Evolutionary conservation across 2,888 invertebrate genomes (phyloP).

Genomic region (Machimus rusticus): DNA sequence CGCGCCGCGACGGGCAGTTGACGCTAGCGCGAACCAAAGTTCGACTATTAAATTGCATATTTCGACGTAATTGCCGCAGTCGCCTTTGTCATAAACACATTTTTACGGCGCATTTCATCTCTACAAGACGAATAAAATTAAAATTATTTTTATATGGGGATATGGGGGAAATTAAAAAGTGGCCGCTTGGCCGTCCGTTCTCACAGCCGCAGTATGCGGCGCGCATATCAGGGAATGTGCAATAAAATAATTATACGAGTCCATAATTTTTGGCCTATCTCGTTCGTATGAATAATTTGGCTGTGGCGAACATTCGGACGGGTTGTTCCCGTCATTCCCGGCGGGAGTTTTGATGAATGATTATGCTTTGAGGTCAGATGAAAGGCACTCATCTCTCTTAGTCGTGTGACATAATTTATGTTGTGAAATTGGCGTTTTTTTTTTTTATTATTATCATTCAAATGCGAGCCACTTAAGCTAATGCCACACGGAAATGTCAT

Average conservation of each 20-base stretch:
- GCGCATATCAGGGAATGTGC: not conserved
- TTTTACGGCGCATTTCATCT: constrained; percentile 38
- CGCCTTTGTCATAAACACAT: constrained; percentile 41
- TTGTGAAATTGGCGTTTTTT: not conserved
- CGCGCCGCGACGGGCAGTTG: not conserved
- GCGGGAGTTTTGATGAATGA: constrained; percentile 1
- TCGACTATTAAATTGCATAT: constrained; percentile 33
- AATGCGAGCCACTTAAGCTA: not conserved
- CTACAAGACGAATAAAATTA: constrained; percentile 35
- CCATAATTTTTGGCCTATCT: constrained; percentile 39
- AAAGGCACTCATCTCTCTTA: not conserved
- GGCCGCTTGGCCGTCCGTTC: not conserved
- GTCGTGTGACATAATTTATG: not conserved
- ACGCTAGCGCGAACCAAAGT: not conserved
- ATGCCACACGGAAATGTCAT: not conserved
- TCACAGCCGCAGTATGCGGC: not conserved
- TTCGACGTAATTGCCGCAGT: constrained; percentile 29
- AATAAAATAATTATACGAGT: constrained; percentile 43
- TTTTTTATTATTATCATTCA: constrained; percentile 12
- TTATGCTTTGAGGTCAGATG: constrained; percentile 25
- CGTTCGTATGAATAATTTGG: constrained; percentile 33
- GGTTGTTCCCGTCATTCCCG: not conserved
- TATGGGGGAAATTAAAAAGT: constrained; percentile 34
- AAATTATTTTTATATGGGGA: constrained; percentile 40
- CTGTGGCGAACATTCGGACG: not conserved